Conservation (phyloP, 2,888 invertebrate species). For the Aethes cnicana region DNA sequence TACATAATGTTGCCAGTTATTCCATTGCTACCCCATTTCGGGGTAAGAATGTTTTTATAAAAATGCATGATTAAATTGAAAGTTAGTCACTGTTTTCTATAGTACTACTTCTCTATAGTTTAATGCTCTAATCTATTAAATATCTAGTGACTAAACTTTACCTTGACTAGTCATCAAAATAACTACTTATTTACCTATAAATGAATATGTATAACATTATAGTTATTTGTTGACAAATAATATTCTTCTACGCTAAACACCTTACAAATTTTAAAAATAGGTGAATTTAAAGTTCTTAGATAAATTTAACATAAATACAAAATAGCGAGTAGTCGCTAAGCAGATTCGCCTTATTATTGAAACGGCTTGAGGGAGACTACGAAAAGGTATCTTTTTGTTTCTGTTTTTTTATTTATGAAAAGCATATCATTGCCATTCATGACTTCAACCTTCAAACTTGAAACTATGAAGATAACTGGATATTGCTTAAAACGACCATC, state of each 20-base stretch:
- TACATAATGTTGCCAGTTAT: slow-evolving; percentile 47
- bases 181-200: slow-evolving; percentile 61
- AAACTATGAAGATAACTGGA: slow-evolving; percentile 2
- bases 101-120: slow-evolving; percentile 63
- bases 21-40: slow-evolving; percentile 39
- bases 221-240: slow-evolving; percentile 70
- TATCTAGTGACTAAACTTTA: slow-evolving; percentile 62
- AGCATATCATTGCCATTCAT: slow-evolving; percentile 7
- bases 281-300: slow-evolving; percentile 64
- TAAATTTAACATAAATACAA: slow-evolving; percentile 53
- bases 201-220: slow-evolving; percentile 53
- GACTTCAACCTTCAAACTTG: slow-evolving; percentile 11
- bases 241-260: slow-evolving; percentile 80
- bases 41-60: slow-evolving; percentile 52
- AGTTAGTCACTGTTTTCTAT: slow-evolving; percentile 62
- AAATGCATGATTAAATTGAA: slow-evolving; percentile 51
- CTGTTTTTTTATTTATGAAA: slow-evolving; percentile 15
- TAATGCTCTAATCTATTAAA: slow-evolving; percentile 61
- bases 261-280: slow-evolving; percentile 69
- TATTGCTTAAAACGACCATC: background rate
- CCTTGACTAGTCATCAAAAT: slow-evolving; percentile 57
- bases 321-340: slow-evolving; percentile 59
- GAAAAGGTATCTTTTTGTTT: slow-evolving; percentile 4
- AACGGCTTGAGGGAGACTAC: slow-evolving; percentile 47
- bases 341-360: slow-evolving; percentile 62